Base-by-base conservation (phyloP, 2,888 invertebrate species). In the Rotaria macrura region DNA sequence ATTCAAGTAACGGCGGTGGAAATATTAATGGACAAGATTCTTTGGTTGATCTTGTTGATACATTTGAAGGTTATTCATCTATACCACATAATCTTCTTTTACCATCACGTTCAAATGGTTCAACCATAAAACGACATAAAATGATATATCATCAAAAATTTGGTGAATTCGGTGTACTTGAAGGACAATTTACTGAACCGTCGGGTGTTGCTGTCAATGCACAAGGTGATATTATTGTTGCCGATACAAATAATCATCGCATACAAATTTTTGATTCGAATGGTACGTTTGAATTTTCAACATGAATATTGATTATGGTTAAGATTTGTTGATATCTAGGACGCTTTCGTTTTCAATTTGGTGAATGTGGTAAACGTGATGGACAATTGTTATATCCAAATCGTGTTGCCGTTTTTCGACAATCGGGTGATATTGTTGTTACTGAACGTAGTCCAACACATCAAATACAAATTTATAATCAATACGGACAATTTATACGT, bases 81-180 rank as follows among this genome's bases (percentile, higher is more conserved):
- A 23, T 54, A 2, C 34, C 84, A 25, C 84, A 84, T 34, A 52
- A 84, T 84, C 52, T 52, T 34, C 17, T 54, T 14, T 52, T 54
- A 84, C 54, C 84, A 84, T 84, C 84, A 52, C 34, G 52, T 34
- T 52, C 84, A 84, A 84, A 54, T 84, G 55, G 79, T 90, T 97
- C 97, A 49, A 97, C 98, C 92, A 97, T 99, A 89, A 97, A 98
- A 91, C 94, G 99, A 54, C 97, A 97, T 91, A 99, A 99, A 92
- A 99, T 99, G 98, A 98, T 98, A 89, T 99, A 99, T 91, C 97
- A 98, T 90, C 98, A 98, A 93, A 98, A 98, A 92, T 99, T 99
- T 91, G 99, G 99, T 7, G 99, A 99, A 91, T 99, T 98, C 89
- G 99, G 99, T 14, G 97, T 97, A 0, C 88, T 89, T 87, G 90